Conservation (phyloP, 2,113 vertebrate genomes). For the Procavia capensis region DNA sequence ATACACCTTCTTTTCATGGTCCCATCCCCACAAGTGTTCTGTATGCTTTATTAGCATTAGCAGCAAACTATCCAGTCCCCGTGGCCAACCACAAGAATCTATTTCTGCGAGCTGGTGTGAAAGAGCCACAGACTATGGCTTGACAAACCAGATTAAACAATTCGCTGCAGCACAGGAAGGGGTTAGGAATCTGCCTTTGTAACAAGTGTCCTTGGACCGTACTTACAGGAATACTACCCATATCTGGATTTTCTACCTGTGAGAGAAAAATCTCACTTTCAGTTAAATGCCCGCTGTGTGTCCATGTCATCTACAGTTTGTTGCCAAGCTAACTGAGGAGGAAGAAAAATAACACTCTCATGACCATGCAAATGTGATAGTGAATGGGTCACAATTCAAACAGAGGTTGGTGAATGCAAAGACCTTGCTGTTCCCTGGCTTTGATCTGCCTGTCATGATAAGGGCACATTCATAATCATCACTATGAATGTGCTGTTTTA, state of each 20-base stretch:
- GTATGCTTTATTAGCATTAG: too few relatives aligned
- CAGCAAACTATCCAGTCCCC: too few relatives aligned
- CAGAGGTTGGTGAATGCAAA: not conserved
- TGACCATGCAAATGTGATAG: not conserved
- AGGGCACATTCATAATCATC: not conserved
- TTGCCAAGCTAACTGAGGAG: not conserved
- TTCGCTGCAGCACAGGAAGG: too few relatives aligned
- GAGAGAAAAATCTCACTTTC: not conserved
- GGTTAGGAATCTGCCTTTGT: not conserved
- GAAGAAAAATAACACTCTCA: not conserved
- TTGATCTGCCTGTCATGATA: not conserved
- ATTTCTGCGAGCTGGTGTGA: too few relatives aligned
- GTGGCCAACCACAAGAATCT: too few relatives aligned
- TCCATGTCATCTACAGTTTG: conserved; percentile 5
- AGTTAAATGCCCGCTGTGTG: not conserved
- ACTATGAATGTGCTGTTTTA: not conserved
- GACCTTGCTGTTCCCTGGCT: not conserved
- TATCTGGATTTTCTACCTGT: not conserved
- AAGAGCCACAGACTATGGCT: too few relatives aligned
- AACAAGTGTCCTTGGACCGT: not conserved
- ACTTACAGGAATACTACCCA: not conserved
- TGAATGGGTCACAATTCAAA: not conserved
- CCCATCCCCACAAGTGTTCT: too few relatives aligned
- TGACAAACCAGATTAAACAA: too few relatives aligned
- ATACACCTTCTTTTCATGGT: too few relatives aligned